These are phyloP conservation scores for Lycaena phlaeas DNA, from an alignment of 2,888 invertebrate species.

Conservation along the genomic window DNA sequence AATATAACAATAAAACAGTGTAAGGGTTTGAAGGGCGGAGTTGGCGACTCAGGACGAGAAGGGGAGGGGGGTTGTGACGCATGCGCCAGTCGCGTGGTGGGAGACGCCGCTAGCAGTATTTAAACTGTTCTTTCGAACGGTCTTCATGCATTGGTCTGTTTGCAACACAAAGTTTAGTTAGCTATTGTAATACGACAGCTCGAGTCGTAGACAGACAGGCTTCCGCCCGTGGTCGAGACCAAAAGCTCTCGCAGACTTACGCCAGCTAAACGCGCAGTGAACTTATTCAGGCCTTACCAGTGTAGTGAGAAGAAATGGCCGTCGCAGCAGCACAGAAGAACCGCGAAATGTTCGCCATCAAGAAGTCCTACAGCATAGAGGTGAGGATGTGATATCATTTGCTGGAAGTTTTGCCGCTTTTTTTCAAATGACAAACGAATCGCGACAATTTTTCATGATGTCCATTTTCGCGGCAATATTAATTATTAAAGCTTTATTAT, in stretches of 20 bases:
- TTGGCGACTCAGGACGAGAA: conserved; percentile 16
- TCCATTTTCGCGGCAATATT: too few relatives aligned
- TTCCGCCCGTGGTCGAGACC: conserved; percentile 75
- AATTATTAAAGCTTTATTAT: conserved; percentile 2
- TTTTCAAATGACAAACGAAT: too few relatives aligned
- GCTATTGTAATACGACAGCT: conserved; percentile 71
- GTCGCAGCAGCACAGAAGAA: conserved; percentile 94
- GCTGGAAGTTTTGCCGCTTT: conserved; percentile 2
- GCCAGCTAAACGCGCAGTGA: conserved; percentile 71
- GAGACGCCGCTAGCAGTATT: conserved; percentile 74
- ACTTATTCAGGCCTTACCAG: conserved; percentile 67
- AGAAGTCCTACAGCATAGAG: conserved; percentile 98
- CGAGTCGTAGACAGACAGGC: conserved; percentile 73
- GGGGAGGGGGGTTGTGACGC: conserved; percentile 64
- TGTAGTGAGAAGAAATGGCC: conserved; percentile 80
- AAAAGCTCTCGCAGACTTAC: conserved; percentile 68
- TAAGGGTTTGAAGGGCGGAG: conserved; percentile 14
- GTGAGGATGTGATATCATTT: conserved; percentile 71
- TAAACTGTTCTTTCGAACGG: conserved; percentile 77
- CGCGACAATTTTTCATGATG: too few relatives aligned
- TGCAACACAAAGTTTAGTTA: conserved; percentile 77
- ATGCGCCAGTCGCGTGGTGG: conserved; percentile 74
- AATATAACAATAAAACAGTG: too few relatives aligned
- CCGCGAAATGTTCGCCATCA: conserved; percentile 96
- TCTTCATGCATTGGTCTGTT: conserved; percentile 80